Conservation (phyloP, 2,888 invertebrate species). For the Morpho deidamia region DNA sequence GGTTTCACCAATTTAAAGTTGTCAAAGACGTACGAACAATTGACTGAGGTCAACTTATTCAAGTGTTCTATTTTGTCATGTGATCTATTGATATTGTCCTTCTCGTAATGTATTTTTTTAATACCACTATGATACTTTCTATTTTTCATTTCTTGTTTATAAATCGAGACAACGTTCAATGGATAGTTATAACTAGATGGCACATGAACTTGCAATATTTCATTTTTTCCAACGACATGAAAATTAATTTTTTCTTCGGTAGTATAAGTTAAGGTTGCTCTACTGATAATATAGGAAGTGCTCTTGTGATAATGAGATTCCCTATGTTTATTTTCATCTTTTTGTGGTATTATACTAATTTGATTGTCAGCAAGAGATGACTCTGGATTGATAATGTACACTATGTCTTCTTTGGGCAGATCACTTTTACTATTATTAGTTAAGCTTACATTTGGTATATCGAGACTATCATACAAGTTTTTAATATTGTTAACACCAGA, state of each 20-base stretch:
- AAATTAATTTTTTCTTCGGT: conserved; percentile 62
- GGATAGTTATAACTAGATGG: conserved; percentile 53
- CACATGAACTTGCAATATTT: conserved; percentile 31
- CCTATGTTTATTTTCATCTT: conserved; percentile 31
- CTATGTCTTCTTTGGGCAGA: conserved; percentile 39
- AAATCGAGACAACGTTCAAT: conserved; percentile 58
- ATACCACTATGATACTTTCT: conserved; percentile 9
- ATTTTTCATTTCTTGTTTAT: conserved; percentile 42
- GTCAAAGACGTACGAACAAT: conserved; percentile 47
- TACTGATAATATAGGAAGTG: conserved; percentile 54
- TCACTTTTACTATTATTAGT: conserved; percentile 46
- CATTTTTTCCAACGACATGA: conserved; percentile 50
- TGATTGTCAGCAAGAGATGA: conserved; percentile 46
- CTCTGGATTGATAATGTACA: conserved; percentile 38
- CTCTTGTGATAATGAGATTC: conserved; percentile 39
- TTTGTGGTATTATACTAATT: conserved; percentile 30
- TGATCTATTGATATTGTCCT: conserved; percentile 18
- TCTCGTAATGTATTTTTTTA: conserved; percentile 1
- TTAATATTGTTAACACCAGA: conserved; percentile 36
- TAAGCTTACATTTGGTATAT: conserved; percentile 65
- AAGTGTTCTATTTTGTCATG: conserved; percentile 23
- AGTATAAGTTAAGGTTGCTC: conserved; percentile 61
- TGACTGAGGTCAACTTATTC: conserved; percentile 43
- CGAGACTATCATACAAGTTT: conserved; percentile 53
- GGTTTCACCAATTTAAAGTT: conserved; percentile 62